Base-by-base conservation (phyloP, 1,140 invertebrate genomes). In the Hyphantria cunea region DNA sequence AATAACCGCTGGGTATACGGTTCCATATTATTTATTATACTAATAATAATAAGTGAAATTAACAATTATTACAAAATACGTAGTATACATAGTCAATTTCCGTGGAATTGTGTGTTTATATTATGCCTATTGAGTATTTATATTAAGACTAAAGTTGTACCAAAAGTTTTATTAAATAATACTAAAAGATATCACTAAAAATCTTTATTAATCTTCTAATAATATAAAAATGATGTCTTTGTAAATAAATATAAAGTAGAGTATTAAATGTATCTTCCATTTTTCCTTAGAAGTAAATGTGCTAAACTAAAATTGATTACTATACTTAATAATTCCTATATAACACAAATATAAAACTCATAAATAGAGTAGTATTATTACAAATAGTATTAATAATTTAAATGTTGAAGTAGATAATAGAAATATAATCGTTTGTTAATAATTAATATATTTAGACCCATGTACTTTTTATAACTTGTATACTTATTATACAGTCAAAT, bases 51-150 rank as follows among this genome's bases (percentile, higher is more conserved):
- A 25, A 25, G 17, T 25, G 5, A 25, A 25, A 25, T 3, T 25
- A 25, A 3, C 5, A 25, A 25, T 25, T 25, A 25, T 25, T 25
- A 25, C 17, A 25, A 25, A 25, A 25, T 25, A 25, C 17, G 17
- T 25, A 25, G 17, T n/a, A 25, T 25, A 25, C 17, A 48, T 48
- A 51, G 56, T 51, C 56, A 60, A 60, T 60, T 51, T 60, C 17
- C 8, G 13, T 14, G 47, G 47, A 50, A 59, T 50, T 60, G 17
- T 42, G 17, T 48, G 39, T 14, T 42, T 31, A n/a, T n/a, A n/a
- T 9, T 39, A 15, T 44, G 10, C 39, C 14, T 41, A 14, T 32
- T 41, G 34, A 10, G 34, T 37, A 37, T 11, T 11, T 37, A 37
- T 37, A 11, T 4, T 8, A 37, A 8, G 8, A 44, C 41, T 53